Percentiles rank a stretch among this genome's conserved stretches.
Evolutionary conservation across 2,797 vertebrate species (phyloP).

Genomic region (Scolopax bukidnonensis): DNA sequence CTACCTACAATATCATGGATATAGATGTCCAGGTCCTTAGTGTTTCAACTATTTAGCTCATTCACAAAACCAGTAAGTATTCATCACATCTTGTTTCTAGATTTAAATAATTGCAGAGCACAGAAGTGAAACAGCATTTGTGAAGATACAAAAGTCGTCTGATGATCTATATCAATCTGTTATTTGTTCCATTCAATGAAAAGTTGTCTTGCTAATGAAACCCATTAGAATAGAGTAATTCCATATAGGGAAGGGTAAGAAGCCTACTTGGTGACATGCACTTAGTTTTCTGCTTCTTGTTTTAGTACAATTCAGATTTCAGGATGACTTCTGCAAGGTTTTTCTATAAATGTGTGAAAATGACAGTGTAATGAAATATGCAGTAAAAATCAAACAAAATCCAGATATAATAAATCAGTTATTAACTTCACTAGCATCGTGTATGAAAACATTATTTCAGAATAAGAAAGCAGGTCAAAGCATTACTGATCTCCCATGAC

Average conservation of each 20-base stretch:
- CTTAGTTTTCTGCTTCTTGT: background rate
- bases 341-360: background rate
- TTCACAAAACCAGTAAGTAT: background rate
- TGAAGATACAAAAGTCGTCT: background rate
- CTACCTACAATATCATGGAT: background rate
- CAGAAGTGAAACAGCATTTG: background rate
- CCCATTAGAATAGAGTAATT: background rate
- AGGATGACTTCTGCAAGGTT: background rate
- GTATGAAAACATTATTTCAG: background rate
- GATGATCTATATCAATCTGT: background rate
- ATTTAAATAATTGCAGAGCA: background rate
- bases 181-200: background rate
- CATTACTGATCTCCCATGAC: background rate
- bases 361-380: background rate
- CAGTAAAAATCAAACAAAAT: background rate
- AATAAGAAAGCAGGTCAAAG: background rate
- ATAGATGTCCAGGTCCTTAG: background rate
- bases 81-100: background rate
- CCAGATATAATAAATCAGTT: background rate
- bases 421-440: background rate
- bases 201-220: background rate
- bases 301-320: background rate
- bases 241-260: background rate
- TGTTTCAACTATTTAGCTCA: conserved; percentile 40
- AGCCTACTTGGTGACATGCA: background rate